Evolutionary conservation across 1,140 invertebrate genomes (phyloP), one percentile per base, ranked within the genome.

Genomic region (Capitella teleta): DNA sequence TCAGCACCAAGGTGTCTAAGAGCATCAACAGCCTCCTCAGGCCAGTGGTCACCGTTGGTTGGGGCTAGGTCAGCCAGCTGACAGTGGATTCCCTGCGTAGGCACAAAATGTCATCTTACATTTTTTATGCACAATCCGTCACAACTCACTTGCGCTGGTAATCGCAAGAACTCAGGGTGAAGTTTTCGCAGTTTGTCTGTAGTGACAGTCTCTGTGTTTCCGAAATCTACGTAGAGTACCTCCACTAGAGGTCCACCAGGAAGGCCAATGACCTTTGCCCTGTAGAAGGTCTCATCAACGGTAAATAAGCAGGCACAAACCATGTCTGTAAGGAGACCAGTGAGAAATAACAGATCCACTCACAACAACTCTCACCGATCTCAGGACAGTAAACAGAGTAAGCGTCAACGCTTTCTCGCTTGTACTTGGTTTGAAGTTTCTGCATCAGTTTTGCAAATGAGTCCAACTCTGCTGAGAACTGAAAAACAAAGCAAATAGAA

Each of bases 301-400:
- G 16, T 19, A 25, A 32, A 47, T 19, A 21, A 32, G 19, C 19
- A 16, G n/a, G 46, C 46, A 47, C 28, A 34, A 16, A 47, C 30
- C 46, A 47, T 47, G 26, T 32, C 46, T 37, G 19, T 45, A 25
- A 45, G 43, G 18, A n/a, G 5, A 24, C 34, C 12, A 32, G 16
- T n/a, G n/a, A 21, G 12, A 44, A 1, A 14, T 50, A 4, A 25
- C 16, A 21, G 25, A 12, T 14, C 10, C 6, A 21, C 38, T 40
- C 14, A 6, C 16, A 38, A 16, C 38, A 14, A 18, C 10, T 8
- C 38, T 2, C 3, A 62, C 62, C 61, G 52, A 55, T 59, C 28
- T 53, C 38, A 1, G 62, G 62, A 54, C 62, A 64, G 47, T 56
- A 61, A 28, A 64, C 49, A 2, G 47, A 47, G 52, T 57, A 64